phyloP scores from a whole-genome alignment of 2,888 invertebrate species.

The Idaea biselata region DNA sequence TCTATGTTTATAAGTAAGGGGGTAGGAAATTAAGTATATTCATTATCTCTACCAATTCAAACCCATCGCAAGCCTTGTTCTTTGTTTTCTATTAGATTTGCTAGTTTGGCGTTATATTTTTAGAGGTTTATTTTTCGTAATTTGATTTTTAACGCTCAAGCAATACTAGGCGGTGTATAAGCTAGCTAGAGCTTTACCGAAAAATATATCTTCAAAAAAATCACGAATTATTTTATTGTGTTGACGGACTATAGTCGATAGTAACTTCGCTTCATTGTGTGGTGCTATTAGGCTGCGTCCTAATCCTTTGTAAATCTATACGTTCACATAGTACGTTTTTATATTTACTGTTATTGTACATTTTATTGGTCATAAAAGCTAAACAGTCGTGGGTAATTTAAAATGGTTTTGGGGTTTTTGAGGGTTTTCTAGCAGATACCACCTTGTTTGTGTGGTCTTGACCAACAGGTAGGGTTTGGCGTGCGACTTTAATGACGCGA shows the following conservation, averaged over 20 bases:
- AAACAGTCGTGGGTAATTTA: neutral
- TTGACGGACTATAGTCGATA: neutral
- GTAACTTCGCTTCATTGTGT: neutral
- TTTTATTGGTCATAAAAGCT: neutral
- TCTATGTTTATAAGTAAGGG: no score
- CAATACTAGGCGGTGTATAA: no score
- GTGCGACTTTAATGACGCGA: neutral
- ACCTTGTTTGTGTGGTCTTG: neutral
- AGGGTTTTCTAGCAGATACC: neutral
- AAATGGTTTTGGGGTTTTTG: neutral
- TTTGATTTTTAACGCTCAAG: no score
- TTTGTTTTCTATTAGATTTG: no score
- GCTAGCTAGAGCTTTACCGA: no score
- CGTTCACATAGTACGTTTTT: neutral
- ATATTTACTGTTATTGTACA: constrained; percentile 1
- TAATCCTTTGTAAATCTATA: neutral
- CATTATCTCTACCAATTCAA: no score
- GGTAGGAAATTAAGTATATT: no score
- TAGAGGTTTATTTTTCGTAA: no score
- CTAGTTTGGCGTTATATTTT: no score
- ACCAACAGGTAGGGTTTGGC: neutral
- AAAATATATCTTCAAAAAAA: no score
- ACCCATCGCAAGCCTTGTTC: no score
- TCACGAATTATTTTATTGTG: no score
- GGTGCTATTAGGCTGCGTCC: neutral